Base-by-base conservation (phyloP, 1,140 invertebrate species). In the Pogonomyrmex californicus region DNA sequence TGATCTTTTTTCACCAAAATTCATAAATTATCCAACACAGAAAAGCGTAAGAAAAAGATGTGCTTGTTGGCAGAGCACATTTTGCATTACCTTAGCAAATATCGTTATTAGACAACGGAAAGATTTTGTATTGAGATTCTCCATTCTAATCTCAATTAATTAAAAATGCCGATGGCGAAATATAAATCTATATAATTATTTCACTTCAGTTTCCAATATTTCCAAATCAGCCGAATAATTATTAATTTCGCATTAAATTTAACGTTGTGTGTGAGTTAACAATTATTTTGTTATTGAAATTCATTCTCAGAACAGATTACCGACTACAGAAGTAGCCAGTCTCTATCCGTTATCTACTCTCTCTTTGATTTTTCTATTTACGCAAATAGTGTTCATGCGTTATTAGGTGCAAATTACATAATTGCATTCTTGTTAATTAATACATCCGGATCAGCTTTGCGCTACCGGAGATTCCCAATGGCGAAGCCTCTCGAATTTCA, bases 401-500 rank as follows among this genome's bases (percentile, higher is more conserved):
- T 38, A 81, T 36, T 54, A 83, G 7, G 60, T 38, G 30, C 17
- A 75, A 73, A 56, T 83, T 75, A 47, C 51, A 71, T 33, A 70
- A 70, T 47, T 58, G n/a, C 5, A 66, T 65, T 38, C 12, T 30
- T 75, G 41, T 73, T 73, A 82, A 82, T 83, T 83, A 83, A 83
- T 83, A 73, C 70, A 54, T 60, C 41, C 58, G 66, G 60, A 58
- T 75, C 79, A 60, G 54, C 79, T 83, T 83, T 83, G 79, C 38
- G 54, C 68, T 44, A 71, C 41, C 6, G 41, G 54, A 83, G 68
- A 83, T 73, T 36, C 54, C n/a, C 41, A 83, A 83, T 73, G 79
- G 14, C 12, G 54, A 83, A 75, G 68, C 68, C 68, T 83, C 54
- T 83, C 79, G 44, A 75, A 75, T 83, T 83, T 83, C 79, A 75